Base-by-base conservation (phyloP, 2,888 invertebrate genomes). In the Callyntrura guangdongensis region DNA sequence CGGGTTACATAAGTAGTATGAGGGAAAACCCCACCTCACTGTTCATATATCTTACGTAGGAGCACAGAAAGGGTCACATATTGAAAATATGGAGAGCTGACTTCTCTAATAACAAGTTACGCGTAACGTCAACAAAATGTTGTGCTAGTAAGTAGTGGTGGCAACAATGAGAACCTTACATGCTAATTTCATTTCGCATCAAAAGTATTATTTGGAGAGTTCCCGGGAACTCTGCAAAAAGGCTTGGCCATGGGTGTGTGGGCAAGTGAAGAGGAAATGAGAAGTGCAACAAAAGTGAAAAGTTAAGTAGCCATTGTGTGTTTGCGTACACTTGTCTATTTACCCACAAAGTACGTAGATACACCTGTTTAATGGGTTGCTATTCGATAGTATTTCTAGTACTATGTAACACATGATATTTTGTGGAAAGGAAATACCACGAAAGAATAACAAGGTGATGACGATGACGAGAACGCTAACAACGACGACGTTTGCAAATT, bases 401-500 rank as follows among this genome's bases (percentile, higher is more conserved):
- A 5, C 27, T 67, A 27, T 27, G 36, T 27, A 67, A n/a, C 25
- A 67, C 27, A 22, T 64, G 5, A 1, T 36, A 67, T 67, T 67
- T 67, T 67, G 8, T 25, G 8, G 25, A 67, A 12, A 6, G 61
- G 61, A 61, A 84, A 64, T 69, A 25, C 20, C 47, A 74, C 61
- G 56, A 82, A 59, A 45, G 36, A 14, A n/a, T 64, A 64, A 79
- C 20, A 20, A 12, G 82, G 53, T 20, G 22, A 81, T 82, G 45
- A 47, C 17, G 83, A 49, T 53, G 84, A 84, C 67, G 25, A 77
- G 14, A 36, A 25, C 4, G 77, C 36, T 2, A 36, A 36, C 3
- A 56, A 85, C 27, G 53, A 36, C 12, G 45, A 74, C 14, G 22
- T 77, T 61, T 59, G 89, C 56, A 89, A 89, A 89, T 89, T 89